These are phyloP conservation scores for Coranthus polyacanthus DNA, from an alignment of 2,797 vertebrate species.

Conservation along the genomic window DNA sequence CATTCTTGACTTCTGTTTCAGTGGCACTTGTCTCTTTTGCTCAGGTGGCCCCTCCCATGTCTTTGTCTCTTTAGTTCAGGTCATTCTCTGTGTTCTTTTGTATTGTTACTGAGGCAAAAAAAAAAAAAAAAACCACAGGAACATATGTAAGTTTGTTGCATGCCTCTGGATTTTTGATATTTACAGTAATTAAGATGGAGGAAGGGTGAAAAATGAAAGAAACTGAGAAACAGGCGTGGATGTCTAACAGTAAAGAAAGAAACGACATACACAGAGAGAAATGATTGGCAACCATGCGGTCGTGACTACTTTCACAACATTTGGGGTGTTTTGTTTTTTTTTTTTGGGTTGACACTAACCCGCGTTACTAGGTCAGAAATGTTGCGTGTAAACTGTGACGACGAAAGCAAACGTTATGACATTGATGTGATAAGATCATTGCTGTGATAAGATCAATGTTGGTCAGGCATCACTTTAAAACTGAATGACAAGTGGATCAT, in stretches of 20 bases:
- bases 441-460: slow-evolving; percentile 50
- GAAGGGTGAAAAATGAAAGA: background rate
- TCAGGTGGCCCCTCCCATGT: slow-evolving; percentile 58
- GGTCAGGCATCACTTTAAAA: slow-evolving; percentile 18
- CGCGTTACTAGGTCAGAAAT: slow-evolving; percentile 49
- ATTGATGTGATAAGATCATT: slow-evolving; percentile 46
- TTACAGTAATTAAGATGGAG: slow-evolving; percentile 8
- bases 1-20: slow-evolving; percentile 73
- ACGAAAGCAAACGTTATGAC: slow-evolving; percentile 13
- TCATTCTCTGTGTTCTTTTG: slow-evolving; percentile 67
- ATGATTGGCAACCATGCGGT: background rate
- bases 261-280: background rate
- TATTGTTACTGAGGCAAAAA: slow-evolving; percentile 61
- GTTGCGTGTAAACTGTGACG: slow-evolving; percentile 5
- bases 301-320: background rate
- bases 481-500: slow-evolving; percentile 12
- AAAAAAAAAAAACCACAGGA: slow-evolving; percentile 26
- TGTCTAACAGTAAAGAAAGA: background rate
- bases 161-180: slow-evolving; percentile 19
- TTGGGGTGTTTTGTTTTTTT: too few species aligned
- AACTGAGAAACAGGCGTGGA: background rate
- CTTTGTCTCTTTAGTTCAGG: slow-evolving; percentile 69
- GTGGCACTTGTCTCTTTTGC: slow-evolving; percentile 56
- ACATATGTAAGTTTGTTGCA: slow-evolving; percentile 29
- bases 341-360: slow-evolving; percentile 3